Evolutionary conservation across 2,113 vertebrate species (phyloP).

Genomic region (Notothenia rossii): DNA sequence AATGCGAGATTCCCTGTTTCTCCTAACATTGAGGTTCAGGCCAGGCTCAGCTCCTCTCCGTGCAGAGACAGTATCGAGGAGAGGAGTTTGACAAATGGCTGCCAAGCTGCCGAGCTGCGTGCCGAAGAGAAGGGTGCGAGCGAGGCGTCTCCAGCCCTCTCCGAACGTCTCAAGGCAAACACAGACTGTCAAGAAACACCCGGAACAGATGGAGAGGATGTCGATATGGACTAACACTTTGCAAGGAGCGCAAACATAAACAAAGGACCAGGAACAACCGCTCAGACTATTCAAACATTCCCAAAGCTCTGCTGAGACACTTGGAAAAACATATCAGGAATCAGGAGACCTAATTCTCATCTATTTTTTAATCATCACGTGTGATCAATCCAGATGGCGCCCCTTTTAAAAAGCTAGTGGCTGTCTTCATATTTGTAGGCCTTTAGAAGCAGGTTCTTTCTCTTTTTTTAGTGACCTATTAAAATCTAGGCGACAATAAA

Average conservation of each 20-base stretch:
- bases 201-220: slow-evolving; percentile 87
- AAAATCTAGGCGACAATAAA: slow-evolving; percentile 73
- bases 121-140: slow-evolving; percentile 41
- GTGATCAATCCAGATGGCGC: slow-evolving; percentile 86
- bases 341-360: slow-evolving; percentile 79
- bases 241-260: slow-evolving; percentile 68
- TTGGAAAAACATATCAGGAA: slow-evolving; percentile 83
- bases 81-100: slow-evolving; percentile 2
- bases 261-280: slow-evolving; percentile 63
- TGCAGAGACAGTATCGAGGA: too few species aligned
- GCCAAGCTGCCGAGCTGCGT: slow-evolving; percentile 49
- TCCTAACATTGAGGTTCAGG: slow-evolving; percentile 31
- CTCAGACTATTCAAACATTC: slow-evolving; percentile 78
- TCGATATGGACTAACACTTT: slow-evolving; percentile 91
- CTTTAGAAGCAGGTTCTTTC: slow-evolving; percentile 66
- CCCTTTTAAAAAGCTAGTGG: slow-evolving; percentile 30
- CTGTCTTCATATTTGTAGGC: slow-evolving; percentile 63
- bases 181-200: slow-evolving; percentile 78
- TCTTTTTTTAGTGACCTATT: slow-evolving; percentile 59
- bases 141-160: slow-evolving; percentile 77
- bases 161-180: slow-evolving; percentile 79
- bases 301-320: slow-evolving; percentile 83
- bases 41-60: too few species aligned
- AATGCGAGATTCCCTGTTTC: slow-evolving; percentile 31
- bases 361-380: slow-evolving; percentile 81